phyloP scores from a whole-genome alignment of 2,797 vertebrate species.

The Enteromius afrohamiltoni region DNA sequence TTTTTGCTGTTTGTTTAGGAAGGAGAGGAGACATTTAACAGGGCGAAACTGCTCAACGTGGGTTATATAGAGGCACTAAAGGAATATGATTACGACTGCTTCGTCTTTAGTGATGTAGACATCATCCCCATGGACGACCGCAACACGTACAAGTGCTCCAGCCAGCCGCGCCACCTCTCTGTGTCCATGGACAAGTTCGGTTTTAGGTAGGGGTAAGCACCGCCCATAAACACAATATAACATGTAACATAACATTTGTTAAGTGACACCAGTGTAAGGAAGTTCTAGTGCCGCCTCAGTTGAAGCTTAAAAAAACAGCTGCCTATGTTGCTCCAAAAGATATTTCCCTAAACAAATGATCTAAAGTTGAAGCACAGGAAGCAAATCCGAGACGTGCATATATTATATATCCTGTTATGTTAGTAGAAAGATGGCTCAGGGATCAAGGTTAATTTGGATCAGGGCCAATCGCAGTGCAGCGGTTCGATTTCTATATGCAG shows the following conservation, averaged over 20 bases:
- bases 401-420: background rate
- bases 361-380: background rate
- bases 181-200: slow-evolving; percentile 97
- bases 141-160: slow-evolving; percentile 90
- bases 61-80: slow-evolving; percentile 90
- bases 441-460: slow-evolving; percentile 2
- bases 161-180: slow-evolving; percentile 91
- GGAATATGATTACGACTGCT: slow-evolving; percentile 91
- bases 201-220: slow-evolving; percentile 82
- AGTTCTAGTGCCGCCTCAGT: background rate
- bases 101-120: slow-evolving; percentile 95
- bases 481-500: background rate
- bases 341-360: slow-evolving; percentile 20
- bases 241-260: background rate
- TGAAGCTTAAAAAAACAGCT: slow-evolving; percentile 8
- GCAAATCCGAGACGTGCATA: background rate
- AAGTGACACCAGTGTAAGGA: background rate
- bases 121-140: slow-evolving; percentile 94
- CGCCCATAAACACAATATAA: background rate
- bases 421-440: background rate
- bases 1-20: slow-evolving; percentile 71
- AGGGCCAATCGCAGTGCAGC: background rate
- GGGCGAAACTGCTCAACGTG: slow-evolving; percentile 92
- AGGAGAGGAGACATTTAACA: slow-evolving; percentile 87
- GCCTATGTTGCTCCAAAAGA: background rate